A percentile compares a stretch with the other conserved stretches of the same genome.
phyloP scores from a whole-genome alignment of 2,888 invertebrate genomes.

The Belgica antarctica region DNA sequence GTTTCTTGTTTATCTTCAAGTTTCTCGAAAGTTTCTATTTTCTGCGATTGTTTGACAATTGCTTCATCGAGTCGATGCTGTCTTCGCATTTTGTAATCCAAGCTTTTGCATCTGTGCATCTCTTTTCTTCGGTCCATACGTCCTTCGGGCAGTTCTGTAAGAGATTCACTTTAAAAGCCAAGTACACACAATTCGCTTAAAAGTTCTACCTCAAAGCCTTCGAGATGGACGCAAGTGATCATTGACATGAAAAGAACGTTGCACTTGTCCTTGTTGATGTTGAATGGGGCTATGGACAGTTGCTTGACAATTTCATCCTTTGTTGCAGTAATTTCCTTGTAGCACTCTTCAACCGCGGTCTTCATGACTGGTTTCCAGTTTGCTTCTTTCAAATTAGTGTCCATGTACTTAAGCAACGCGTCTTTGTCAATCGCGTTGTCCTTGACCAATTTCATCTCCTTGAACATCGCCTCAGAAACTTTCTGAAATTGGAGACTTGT shows the following conservation, averaged over 20 bases:
- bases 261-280: constrained; percentile 24
- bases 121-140: constrained; percentile 4
- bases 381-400: neutral
- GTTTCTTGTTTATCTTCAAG: too few relatives aligned
- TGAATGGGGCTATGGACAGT: constrained; percentile 20
- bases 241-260: constrained; percentile 18
- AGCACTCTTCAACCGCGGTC: constrained; percentile 7
- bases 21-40: neutral
- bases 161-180: too few relatives aligned
- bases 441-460: constrained; percentile 1
- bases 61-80: constrained; percentile 1
- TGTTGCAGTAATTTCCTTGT: neutral
- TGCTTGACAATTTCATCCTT: neutral
- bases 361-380: constrained; percentile 29
- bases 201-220: constrained; percentile 20
- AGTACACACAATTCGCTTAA: too few relatives aligned
- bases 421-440: constrained; percentile 24
- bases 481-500: constrained; percentile 3
- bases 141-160: constrained; percentile 32
- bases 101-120: neutral
- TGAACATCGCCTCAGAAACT: constrained; percentile 8
- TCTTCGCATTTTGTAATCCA: constrained; percentile 18
- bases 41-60: neutral
- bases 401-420: neutral
- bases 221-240: constrained; percentile 30